Evolutionary conservation across 1,140 invertebrate genomes (phyloP).

Genomic region (Sitobion miscanthi): DNA sequence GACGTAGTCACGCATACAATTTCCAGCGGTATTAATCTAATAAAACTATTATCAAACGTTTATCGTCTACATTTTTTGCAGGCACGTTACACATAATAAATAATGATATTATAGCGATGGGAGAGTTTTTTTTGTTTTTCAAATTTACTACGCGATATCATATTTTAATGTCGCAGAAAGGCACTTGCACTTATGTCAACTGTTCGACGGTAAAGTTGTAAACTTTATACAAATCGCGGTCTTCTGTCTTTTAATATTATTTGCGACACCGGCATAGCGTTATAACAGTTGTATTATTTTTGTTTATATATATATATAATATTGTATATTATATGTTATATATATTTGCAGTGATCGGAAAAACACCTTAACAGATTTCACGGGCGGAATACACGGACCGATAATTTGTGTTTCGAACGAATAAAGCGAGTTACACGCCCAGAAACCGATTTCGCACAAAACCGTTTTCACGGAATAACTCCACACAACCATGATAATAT

Average conservation of each 20-base stretch:
- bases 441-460: constrained; percentile 18
- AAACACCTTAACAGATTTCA: neutral
- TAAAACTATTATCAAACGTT: neutral
- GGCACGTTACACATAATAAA: neutral
- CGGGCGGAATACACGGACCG: neutral
- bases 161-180: neutral
- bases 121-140: neutral
- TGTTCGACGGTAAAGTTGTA: neutral
- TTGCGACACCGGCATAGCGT: neutral
- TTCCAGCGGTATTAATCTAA: neutral
- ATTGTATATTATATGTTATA: no score
- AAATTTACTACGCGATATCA: neutral
- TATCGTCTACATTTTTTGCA: neutral
- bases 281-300: neutral
- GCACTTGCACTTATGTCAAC: neutral
- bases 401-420: neutral
- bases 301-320: neutral
- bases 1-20: neutral
- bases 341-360: neutral
- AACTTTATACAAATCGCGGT: neutral
- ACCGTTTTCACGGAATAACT: neutral
- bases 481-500: neutral
- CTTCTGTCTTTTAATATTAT: neutral
- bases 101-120: neutral
- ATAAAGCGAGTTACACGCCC: neutral